Evolutionary conservation across 2,113 vertebrate genomes (phyloP).

Genomic region (Myodes glareolus): DNA sequence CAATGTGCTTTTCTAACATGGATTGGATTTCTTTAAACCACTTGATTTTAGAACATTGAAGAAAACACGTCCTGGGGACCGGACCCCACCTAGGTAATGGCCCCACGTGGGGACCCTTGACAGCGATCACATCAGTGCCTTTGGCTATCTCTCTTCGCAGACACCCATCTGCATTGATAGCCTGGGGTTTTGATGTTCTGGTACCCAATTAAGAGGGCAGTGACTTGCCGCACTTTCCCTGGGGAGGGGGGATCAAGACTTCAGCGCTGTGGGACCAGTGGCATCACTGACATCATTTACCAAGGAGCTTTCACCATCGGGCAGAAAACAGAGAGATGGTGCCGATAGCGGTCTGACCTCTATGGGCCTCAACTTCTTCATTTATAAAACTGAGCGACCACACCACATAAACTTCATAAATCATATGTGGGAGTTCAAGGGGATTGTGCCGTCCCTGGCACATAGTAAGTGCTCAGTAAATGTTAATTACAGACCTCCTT

Average conservation of each 20-base stretch:
- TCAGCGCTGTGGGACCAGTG: background rate
- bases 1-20: background rate
- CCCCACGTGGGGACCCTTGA: background rate
- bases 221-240: background rate
- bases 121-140: background rate
- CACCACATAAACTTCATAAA: background rate
- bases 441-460: background rate
- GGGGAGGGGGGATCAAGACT: background rate
- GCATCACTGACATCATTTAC: background rate
- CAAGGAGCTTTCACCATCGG: background rate
- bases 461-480: constrained; percentile 42
- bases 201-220: background rate
- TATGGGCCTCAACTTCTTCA: constrained; percentile 1
- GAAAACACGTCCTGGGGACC: background rate
- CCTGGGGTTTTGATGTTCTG: background rate
- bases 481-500: background rate
- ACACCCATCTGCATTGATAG: background rate
- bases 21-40: background rate
- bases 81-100: background rate
- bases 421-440: background rate
- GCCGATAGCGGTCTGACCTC: background rate
- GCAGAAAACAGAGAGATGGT: background rate
- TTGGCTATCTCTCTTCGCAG: background rate
- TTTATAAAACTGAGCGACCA: constrained; percentile 35
- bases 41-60: background rate